These are phyloP conservation scores for Cyclura pinguis DNA, from an alignment of 2,797 vertebrate genomes.

Conservation along the genomic window DNA sequence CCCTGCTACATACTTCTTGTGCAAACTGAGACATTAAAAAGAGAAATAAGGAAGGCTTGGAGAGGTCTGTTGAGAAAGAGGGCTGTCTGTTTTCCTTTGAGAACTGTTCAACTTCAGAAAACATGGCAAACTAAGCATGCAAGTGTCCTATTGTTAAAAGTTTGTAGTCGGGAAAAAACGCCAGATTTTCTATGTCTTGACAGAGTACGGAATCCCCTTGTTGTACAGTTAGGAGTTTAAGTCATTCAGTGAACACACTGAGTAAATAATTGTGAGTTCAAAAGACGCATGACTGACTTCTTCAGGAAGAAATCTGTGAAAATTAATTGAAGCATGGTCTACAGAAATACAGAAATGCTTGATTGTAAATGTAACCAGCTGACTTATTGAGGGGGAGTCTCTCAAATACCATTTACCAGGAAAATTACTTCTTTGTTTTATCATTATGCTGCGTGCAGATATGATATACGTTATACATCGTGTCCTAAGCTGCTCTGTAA, in stretches of 20 bases:
- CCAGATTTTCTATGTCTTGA: background rate
- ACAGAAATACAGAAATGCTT: conserved; percentile 23
- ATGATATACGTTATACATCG: background rate
- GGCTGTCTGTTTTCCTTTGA: background rate
- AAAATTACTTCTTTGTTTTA: background rate
- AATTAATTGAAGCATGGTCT: conserved; percentile 11
- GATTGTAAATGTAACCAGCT: conserved; percentile 32
- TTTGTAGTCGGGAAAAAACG: background rate
- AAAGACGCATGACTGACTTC: background rate
- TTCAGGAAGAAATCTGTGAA: conserved; percentile 15
- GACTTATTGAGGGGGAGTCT: background rate
- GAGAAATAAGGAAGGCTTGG: accelerated
- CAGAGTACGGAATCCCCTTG: background rate
- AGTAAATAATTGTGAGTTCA: conserved; percentile 18
- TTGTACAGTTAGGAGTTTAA: background rate
- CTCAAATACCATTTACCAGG: background rate
- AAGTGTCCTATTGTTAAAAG: background rate
- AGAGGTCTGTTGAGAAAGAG: background rate
- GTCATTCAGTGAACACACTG: background rate
- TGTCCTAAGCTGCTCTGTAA: background rate
- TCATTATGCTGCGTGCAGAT: background rate
- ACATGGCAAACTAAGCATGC: background rate
- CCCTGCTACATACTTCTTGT: no score
- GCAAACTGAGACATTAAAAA: background rate
- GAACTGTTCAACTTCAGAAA: background rate